Conservation (phyloP, 2,113 vertebrate genomes). For the Strix aluco region DNA sequence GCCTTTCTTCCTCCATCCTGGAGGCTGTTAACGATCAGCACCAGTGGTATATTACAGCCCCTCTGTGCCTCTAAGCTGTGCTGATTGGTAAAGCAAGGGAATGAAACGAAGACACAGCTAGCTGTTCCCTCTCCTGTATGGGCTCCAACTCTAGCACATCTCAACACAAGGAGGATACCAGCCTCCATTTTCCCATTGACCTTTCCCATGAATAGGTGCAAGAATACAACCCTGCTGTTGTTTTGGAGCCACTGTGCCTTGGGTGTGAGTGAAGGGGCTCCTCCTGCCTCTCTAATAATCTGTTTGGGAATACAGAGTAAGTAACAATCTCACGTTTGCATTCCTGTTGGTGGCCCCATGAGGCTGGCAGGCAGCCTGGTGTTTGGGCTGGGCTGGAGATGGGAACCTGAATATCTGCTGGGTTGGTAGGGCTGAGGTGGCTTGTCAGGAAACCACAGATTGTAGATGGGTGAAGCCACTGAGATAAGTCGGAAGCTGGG, state of each 20-base stretch:
- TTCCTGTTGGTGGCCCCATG: not conserved
- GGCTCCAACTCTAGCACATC: not conserved
- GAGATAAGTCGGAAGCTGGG: not conserved
- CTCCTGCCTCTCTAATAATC: not conserved
- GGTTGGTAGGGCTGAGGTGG: not conserved
- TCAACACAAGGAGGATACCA: not conserved
- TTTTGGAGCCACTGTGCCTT: not conserved
- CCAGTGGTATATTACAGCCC: not conserved
- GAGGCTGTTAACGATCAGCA: not conserved
- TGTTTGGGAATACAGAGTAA: not conserved
- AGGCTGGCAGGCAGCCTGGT: not conserved
- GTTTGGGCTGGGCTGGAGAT: not conserved
- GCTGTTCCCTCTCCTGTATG: not conserved
- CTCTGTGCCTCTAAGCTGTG: not conserved
- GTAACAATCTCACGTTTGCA: not conserved
- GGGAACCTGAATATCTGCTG: not conserved
- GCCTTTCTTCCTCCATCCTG: not conserved
- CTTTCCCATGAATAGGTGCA: not conserved
- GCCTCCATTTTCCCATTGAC: not conserved
- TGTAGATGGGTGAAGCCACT: not conserved
- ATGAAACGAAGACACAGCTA: not conserved
- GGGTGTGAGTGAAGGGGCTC: not conserved
- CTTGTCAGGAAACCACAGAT: not conserved
- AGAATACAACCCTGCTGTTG: not conserved
- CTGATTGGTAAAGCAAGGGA: not conserved